phyloP scores from a whole-genome alignment of 2,888 invertebrate genomes.

The Tetheella fluctuosa region DNA sequence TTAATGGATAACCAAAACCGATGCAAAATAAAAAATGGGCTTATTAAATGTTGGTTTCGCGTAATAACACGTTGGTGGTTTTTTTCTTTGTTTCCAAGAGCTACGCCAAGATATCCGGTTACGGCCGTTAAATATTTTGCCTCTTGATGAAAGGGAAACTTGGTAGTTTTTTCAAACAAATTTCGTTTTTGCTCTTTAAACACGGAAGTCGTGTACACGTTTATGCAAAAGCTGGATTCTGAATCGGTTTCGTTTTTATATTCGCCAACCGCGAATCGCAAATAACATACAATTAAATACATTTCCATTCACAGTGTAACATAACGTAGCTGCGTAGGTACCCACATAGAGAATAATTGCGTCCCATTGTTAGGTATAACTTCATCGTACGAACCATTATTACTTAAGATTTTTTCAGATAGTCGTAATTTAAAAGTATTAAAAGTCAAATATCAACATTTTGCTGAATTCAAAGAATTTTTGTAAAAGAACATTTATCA shows the following conservation, averaged over 20 bases:
- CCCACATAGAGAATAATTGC: constrained; percentile 57
- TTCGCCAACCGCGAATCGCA: constrained; percentile 47
- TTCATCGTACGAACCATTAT: constrained; percentile 50
- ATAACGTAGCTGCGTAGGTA: constrained; percentile 20
- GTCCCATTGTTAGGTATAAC: constrained; percentile 62
- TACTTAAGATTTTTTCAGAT: constrained; percentile 59
- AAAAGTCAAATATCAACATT: constrained; percentile 70
- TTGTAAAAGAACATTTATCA: constrained; percentile 81
- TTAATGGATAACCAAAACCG: constrained; percentile 83
- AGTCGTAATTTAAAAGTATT: constrained; percentile 73
- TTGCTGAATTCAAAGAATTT: constrained; percentile 78
- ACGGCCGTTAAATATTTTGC: constrained; percentile 83
- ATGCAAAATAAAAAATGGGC: constrained; percentile 80
- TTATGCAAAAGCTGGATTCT: constrained; percentile 79
- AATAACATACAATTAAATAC: constrained; percentile 77
- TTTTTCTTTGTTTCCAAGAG: constrained; percentile 81
- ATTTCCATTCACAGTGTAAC: constrained; percentile 56
- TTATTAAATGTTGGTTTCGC: constrained; percentile 84
- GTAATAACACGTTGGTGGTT: constrained; percentile 83
- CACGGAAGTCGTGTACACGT: constrained; percentile 76
- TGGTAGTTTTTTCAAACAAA: constrained; percentile 72
- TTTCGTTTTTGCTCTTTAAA: constrained; percentile 77
- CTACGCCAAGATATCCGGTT: constrained; percentile 80
- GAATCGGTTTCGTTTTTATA: constrained; percentile 77
- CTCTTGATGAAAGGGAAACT: constrained; percentile 82